A percentile compares a stretch with the other conserved stretches of the same genome.
These are phyloP conservation scores for Orthosia gothica DNA, from an alignment of 2,888 invertebrate species.

Conservation along the genomic window DNA sequence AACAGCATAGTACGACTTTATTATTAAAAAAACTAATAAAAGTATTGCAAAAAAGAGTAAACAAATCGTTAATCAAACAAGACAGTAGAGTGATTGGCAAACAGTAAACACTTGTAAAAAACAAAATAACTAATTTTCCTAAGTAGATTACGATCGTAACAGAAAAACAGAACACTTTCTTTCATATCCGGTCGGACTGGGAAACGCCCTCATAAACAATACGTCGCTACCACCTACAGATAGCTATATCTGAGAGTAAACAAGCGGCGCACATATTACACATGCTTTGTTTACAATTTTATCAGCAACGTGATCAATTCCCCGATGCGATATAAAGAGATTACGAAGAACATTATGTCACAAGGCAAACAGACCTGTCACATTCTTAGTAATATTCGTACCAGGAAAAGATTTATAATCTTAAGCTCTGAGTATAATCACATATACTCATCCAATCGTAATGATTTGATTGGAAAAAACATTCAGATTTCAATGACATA, in stretches of 20 bases:
- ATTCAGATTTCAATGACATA: slow-evolving; percentile 15
- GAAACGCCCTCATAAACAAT: slow-evolving; percentile 48
- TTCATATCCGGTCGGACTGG: slow-evolving; percentile 55
- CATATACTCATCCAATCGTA: slow-evolving; percentile 18
- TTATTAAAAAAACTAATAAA: neutral
- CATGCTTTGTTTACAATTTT: slow-evolving; percentile 69
- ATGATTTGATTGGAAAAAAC: slow-evolving; percentile 33
- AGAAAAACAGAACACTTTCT: slow-evolving; percentile 55
- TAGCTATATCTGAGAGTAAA: slow-evolving; percentile 48
- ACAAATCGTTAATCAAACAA: slow-evolving; percentile 21
- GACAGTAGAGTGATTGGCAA: slow-evolving; percentile 14
- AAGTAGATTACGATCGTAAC: slow-evolving; percentile 42
- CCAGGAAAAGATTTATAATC: slow-evolving; percentile 50
- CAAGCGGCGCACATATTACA: slow-evolving; percentile 53
- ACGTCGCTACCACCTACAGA: slow-evolving; percentile 30
- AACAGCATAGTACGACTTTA: neutral
- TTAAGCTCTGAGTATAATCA: slow-evolving; percentile 12
- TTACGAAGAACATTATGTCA: slow-evolving; percentile 70
- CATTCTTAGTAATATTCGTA: slow-evolving; percentile 58
- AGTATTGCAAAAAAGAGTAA: neutral
- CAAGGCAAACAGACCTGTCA: slow-evolving; percentile 53
- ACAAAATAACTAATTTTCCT: slow-evolving; percentile 46
- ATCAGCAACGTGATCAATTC: slow-evolving; percentile 69
- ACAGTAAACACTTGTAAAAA: slow-evolving; percentile 30
- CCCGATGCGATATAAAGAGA: slow-evolving; percentile 64